Conservation (phyloP, 2,113 vertebrate genomes). For the Sitta europaea region DNA sequence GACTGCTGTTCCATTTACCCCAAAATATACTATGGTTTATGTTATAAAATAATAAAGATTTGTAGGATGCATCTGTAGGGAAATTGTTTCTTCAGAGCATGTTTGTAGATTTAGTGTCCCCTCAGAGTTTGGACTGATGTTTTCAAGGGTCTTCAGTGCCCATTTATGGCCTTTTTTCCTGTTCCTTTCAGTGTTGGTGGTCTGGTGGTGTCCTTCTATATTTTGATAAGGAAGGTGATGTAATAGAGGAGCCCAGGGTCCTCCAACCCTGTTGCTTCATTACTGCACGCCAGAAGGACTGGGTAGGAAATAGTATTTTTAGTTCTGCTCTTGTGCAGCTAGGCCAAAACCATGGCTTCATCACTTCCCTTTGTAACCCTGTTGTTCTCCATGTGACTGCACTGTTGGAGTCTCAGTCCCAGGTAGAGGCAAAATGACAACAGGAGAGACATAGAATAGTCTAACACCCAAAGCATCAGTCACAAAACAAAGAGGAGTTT, state of each 20-base stretch:
- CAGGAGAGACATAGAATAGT: background rate
- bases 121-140: background rate
- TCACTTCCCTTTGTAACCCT: background rate
- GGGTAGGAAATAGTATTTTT: background rate
- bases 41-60: background rate
- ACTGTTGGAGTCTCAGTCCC: background rate
- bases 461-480: background rate
- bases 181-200: background rate
- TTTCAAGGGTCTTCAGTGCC: background rate
- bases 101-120: background rate
- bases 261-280: fast-evolving
- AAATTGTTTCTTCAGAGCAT: background rate
- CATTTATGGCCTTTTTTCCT: background rate
- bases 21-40: background rate
- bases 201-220: background rate
- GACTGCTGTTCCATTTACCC: background rate
- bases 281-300: background rate
- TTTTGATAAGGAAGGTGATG: background rate
- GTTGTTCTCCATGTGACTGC: background rate
- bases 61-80: background rate
- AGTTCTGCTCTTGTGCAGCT: background rate
- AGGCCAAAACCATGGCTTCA: background rate
- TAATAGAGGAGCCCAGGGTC: background rate
- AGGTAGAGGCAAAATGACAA: background rate
- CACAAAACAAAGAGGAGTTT: background rate